Conservation (phyloP, 2,888 invertebrate species). For the Caenorhabditis drosophilae region DNA sequence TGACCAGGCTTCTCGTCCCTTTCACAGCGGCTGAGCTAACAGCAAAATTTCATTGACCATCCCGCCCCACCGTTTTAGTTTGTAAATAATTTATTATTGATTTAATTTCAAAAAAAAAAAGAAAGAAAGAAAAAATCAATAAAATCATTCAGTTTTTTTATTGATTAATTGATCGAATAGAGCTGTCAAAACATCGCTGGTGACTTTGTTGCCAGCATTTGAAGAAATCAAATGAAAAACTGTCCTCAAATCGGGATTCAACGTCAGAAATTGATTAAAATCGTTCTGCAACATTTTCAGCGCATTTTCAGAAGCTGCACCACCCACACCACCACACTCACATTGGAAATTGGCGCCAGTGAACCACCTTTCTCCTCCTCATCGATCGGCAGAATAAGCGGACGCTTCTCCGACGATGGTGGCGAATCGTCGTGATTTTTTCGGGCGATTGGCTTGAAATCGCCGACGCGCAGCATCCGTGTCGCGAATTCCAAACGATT, state of each 20-base stretch:
- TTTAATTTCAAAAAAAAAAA: not conserved
- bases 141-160: conserved; percentile 20
- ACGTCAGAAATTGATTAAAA: conserved; percentile 6
- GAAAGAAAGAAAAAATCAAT: not conserved
- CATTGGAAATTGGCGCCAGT: conserved; percentile 17
- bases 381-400: too few species aligned
- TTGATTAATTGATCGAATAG: conserved; percentile 22
- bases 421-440: conserved; percentile 7
- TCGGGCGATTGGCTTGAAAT: conserved; percentile 2
- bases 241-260: conserved; percentile 32
- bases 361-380: too few species aligned
- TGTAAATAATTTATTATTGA: not conserved
- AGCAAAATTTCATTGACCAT: too few species aligned
- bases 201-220: conserved; percentile 54
- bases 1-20: not conserved
- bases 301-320: too few species aligned
- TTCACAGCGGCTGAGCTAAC: not conserved
- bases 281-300: conserved; percentile 19
- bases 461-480: conserved; percentile 23
- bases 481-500: conserved; percentile 14
- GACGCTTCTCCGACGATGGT: conserved; percentile 9
- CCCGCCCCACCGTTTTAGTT: not conserved
- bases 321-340: too few species aligned
- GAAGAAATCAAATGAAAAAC: conserved; percentile 48
- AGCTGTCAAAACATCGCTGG: conserved; percentile 25